Evolutionary conservation across 2,113 vertebrate species (phyloP).

Genomic region (Oenanthe melanoleuca): DNA sequence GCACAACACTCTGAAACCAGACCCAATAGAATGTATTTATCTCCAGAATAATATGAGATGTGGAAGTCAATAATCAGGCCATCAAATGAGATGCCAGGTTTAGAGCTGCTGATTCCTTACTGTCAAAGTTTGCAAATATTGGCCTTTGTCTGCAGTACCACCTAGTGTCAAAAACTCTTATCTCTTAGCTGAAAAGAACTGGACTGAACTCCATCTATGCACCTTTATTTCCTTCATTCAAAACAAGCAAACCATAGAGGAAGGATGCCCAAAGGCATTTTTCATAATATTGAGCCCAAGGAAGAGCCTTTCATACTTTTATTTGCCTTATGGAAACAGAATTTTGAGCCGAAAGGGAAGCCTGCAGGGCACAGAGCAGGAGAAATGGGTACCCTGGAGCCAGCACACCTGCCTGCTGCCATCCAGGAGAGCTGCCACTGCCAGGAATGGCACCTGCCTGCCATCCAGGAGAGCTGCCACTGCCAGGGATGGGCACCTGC

Average conservation of each 20-base stretch:
- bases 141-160: conserved; percentile 69
- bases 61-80: not conserved
- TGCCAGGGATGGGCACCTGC: not conserved
- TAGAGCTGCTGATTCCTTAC: not conserved
- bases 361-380: not conserved
- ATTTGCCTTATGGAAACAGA: not conserved
- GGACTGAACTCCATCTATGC: not conserved
- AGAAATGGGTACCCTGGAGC: not conserved
- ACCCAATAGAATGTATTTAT: not conserved
- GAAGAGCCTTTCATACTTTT: not conserved
- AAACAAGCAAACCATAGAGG: not conserved
- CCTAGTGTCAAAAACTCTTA: conserved; percentile 58
- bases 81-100: not conserved
- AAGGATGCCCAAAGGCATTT: not conserved
- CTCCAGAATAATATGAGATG: not conserved
- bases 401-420: not conserved
- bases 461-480: not conserved
- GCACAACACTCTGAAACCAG: not conserved
- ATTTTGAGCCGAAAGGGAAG: not conserved
- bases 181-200: not conserved
- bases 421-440: not conserved
- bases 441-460: not conserved
- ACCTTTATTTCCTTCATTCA: not conserved
- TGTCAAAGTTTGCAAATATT: not conserved
- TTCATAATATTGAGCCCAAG: not conserved